Evolutionary conservation across 2,113 vertebrate species (phyloP).

Genomic region (Plecotus auritus): DNA sequence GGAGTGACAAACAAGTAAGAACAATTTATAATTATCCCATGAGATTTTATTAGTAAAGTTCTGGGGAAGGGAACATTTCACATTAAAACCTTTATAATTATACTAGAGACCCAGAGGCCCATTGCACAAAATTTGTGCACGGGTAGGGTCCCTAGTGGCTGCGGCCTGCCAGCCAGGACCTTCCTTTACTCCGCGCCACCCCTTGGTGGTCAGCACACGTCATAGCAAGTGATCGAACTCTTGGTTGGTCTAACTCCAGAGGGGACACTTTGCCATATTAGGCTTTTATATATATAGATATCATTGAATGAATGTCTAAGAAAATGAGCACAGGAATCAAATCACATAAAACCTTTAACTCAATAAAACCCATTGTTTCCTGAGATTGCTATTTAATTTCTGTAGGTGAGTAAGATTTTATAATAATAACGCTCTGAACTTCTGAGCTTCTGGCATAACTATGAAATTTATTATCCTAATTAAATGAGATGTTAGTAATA

Average conservation of each 20-base stretch:
- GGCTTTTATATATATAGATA: background rate
- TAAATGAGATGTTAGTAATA: background rate
- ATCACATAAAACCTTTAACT: background rate
- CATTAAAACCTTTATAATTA: background rate
- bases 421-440: background rate
- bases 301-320: background rate
- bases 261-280: too few relatives aligned
- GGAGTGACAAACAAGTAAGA: background rate
- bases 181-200: too few relatives aligned
- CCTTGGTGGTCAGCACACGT: too few relatives aligned
- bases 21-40: background rate
- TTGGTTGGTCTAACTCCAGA: too few relatives aligned
- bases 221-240: too few relatives aligned
- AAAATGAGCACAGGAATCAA: background rate
- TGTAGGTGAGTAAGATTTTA: background rate
- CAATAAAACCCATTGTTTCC: background rate
- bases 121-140: too few relatives aligned
- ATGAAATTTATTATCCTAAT: background rate
- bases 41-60: background rate
- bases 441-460: background rate
- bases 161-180: too few relatives aligned
- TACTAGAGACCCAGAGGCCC: too few relatives aligned
- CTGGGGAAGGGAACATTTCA: background rate
- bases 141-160: too few relatives aligned
- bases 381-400: background rate